Evolutionary conservation across 2,113 vertebrate species (phyloP), one percentile per base, ranked within the genome.

Genomic region (Eolophus roseicapilla): DNA sequence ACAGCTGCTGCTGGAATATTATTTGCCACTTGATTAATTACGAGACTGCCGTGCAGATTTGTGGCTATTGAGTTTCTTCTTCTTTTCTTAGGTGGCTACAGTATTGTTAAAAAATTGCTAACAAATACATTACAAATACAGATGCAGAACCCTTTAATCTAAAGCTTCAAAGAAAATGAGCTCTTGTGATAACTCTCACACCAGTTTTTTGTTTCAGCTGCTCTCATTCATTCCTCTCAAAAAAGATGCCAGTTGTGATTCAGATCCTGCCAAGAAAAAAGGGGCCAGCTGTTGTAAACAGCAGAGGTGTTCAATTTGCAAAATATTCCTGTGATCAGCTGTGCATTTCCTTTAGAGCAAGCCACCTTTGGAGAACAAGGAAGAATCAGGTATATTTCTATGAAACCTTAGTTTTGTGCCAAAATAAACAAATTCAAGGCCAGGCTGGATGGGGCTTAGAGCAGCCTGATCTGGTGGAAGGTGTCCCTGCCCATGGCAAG

Each of bases 81-180:
- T 65, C 62, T 52, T 68, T 60, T 70, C 74, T 63, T 87, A 46
- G 94, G n/a, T 81, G 46, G 55, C 59, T 81, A 59, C 68, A 29
- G 55, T 80, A 57, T 88, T 77, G 68, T 81, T 80, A 28, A 74
- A 93, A 92, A 83, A 33, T 77, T 4, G 0, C 46, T 28, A 80
- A 80, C 75, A 93, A 90, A 90, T 75, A 57, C 41, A 80, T 28
- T 77, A 80, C 75, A 93, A 88, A 90, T 75, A 57, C 41, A 82
- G 67, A 52, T 62, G 60, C 64, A 41, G 46, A 71, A 79, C 18
- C 10, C 64, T 91, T 94, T 94, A 69, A 84, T 93, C 76, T 84
- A 76, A 70, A 59, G 46, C 68, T 88, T 95, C 70, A 90, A 95
- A 93, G 85, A 44, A 83, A 92, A 93, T 21, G 2, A 93, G 29